Evolutionary conservation across 2,113 vertebrate genomes (phyloP).

Genomic region (Carollia perspicillata): DNA sequence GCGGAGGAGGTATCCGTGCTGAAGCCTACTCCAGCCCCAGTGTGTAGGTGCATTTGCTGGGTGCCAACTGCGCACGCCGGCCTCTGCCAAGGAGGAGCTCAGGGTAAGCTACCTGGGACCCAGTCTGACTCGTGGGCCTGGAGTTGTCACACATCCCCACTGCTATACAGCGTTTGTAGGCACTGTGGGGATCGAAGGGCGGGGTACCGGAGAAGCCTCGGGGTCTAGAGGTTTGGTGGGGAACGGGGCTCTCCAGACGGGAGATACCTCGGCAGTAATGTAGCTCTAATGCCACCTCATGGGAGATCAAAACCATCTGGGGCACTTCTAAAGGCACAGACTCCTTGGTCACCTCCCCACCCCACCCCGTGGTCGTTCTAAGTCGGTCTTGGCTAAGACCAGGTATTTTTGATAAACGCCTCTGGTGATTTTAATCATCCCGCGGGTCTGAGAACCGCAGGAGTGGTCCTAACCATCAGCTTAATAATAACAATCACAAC

Average conservation of each 20-base stretch:
- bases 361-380: not conserved
- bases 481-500: not conserved
- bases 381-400: not conserved
- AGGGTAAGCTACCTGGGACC: not conserved
- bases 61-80: not conserved
- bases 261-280: not conserved
- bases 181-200: not conserved
- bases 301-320: not conserved
- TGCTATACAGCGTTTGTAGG: not conserved
- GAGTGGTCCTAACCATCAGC: not conserved
- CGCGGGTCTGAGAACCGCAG: not conserved
- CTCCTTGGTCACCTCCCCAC: not conserved
- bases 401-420: not conserved
- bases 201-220: not conserved
- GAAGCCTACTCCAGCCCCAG: not conserved
- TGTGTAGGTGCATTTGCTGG: not conserved
- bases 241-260: not conserved
- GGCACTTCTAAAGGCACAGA: not conserved
- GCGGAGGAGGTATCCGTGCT: not conserved
- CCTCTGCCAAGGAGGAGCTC: not conserved
- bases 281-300: not conserved
- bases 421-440: not conserved
- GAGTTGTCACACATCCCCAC: too few relatives aligned
- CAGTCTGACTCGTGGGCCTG: not conserved
- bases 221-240: not conserved